phyloP scores from a whole-genome alignment of 2,113 vertebrate genomes.

The Halichoerus grypus region DNA sequence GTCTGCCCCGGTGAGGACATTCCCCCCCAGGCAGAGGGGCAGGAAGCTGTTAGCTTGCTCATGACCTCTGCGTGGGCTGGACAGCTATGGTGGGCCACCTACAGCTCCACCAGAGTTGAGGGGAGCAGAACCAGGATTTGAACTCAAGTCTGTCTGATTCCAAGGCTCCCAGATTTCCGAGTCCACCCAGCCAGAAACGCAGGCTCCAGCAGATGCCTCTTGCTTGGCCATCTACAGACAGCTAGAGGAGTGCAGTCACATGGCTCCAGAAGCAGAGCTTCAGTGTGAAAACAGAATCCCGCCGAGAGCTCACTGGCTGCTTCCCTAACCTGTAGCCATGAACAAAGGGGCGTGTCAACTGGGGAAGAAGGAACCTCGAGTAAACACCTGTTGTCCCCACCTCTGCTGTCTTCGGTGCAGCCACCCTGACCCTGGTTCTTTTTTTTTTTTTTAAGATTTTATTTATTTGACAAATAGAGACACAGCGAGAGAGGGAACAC shows the following conservation, averaged over 20 bases:
- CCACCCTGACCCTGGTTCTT: neutral
- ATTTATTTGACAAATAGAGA: no score
- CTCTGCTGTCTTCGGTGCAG: neutral
- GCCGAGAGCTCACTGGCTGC: neutral
- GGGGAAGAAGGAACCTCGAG: neutral
- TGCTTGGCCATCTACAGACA: neutral
- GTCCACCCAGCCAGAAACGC: neutral
- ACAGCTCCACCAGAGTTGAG: neutral
- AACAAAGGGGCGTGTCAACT: neutral
- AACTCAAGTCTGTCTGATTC: neutral
- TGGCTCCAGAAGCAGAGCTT: neutral
- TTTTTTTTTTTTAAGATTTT: neutral
- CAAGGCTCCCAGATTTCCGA: neutral
- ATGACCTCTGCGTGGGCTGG: neutral
- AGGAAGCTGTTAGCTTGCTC: neutral
- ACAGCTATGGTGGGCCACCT: no score
- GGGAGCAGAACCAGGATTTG: neutral
- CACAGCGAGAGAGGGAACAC: no score
- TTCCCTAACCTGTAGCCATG: neutral
- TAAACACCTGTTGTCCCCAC: no score
- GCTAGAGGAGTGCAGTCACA: rapidly evolving
- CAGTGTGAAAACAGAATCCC: neutral
- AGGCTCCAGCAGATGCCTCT: neutral
- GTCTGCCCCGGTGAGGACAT: neutral
- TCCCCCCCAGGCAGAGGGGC: neutral